These are phyloP conservation scores for Galbula dea DNA, from an alignment of 2,113 vertebrate genomes.

Conservation along the genomic window DNA sequence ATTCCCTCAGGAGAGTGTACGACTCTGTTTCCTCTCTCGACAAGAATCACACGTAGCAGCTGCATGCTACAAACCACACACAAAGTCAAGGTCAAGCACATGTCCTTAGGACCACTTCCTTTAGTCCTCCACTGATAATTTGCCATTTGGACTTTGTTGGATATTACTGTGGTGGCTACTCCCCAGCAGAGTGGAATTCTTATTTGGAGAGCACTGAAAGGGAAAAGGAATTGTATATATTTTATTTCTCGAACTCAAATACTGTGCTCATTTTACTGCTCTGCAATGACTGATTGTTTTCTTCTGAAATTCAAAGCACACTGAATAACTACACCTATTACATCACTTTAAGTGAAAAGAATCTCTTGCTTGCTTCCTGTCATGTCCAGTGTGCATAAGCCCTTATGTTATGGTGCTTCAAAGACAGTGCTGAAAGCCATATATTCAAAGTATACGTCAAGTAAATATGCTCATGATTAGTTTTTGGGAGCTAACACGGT, in stretches of 20 bases:
- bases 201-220: background rate
- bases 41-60: background rate
- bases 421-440: background rate
- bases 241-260: background rate
- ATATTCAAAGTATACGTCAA: background rate
- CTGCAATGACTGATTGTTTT: background rate
- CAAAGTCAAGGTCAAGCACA: background rate
- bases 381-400: background rate
- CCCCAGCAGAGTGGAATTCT: background rate
- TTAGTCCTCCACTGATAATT: background rate
- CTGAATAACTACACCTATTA: background rate
- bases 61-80: background rate
- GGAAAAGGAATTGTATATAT: background rate
- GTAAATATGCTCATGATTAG: background rate
- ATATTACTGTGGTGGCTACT: background rate
- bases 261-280: background rate
- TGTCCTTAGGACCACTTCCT: background rate
- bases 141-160: background rate
- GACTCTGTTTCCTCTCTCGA: background rate
- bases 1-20: constrained; percentile 36
- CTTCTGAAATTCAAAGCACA: background rate
- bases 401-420: background rate
- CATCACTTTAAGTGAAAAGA: background rate
- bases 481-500: background rate
- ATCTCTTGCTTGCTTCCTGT: background rate